Percentiles rank a stretch among this genome's conserved stretches.
Conservation (phyloP, 2,888 invertebrate species). For the Tryphoninae sp. region DNA sequence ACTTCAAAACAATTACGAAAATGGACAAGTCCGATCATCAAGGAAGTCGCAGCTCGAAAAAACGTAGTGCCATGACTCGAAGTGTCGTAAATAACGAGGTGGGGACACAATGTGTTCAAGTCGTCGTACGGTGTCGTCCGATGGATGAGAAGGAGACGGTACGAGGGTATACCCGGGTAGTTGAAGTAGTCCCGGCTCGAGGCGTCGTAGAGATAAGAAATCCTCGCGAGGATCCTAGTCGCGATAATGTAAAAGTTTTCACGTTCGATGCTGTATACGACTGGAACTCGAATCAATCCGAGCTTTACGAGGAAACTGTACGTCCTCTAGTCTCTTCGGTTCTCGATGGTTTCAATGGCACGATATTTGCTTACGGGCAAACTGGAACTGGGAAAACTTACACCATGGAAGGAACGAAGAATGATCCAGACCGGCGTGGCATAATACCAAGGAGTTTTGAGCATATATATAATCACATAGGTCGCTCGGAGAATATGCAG, state of each 20-base stretch:
- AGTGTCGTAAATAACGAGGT: conserved; percentile 66
- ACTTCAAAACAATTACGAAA: not conserved
- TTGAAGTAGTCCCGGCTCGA: conserved; percentile 91
- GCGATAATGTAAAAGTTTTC: conserved; percentile 94
- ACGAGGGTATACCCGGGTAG: conserved; percentile 89
- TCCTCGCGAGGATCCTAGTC: conserved; percentile 86
- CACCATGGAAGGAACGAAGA: conserved; percentile 88
- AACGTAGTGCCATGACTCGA: conserved; percentile 67
- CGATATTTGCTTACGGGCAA: conserved; percentile 99
- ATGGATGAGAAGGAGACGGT: conserved; percentile 93
- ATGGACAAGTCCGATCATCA: conserved; percentile 73
- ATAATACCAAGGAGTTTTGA: conserved; percentile 98
- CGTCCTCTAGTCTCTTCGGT: conserved; percentile 97
- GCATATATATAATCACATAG: conserved; percentile 98
- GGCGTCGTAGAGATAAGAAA: conserved; percentile 96
- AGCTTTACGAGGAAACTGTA: conserved; percentile 97
- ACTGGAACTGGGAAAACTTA: conserved; percentile 96
- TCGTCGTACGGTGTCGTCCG: conserved; percentile 98
- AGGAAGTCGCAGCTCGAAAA: conserved; percentile 55
- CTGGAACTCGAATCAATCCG: conserved; percentile 93
- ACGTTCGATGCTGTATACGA: conserved; percentile 99
- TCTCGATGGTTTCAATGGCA: conserved; percentile 98
- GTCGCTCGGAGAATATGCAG: conserved; percentile 94
- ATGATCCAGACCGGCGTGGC: conserved; percentile 88
- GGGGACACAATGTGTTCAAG: conserved; percentile 91